These are phyloP conservation scores for Drosophila burlai DNA, from an alignment of 1,140 invertebrate species.

Conservation along the genomic window DNA sequence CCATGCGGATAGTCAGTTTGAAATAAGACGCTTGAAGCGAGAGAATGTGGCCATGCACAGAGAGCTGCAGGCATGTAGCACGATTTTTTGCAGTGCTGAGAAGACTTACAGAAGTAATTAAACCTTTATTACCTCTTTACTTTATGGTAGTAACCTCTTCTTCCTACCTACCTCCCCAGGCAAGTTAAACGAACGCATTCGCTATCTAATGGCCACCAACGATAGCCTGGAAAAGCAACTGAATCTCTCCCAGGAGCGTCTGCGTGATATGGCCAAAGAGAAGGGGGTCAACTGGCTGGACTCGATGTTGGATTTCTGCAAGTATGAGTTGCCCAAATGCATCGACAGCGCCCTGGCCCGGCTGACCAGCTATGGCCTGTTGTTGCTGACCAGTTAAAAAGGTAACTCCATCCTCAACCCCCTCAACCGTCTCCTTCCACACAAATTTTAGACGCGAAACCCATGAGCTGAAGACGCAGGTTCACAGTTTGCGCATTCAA, in stretches of 20 bases:
- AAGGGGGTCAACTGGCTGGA: slow-evolving; percentile 80
- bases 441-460: slow-evolving; percentile 80
- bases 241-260: slow-evolving; percentile 58
- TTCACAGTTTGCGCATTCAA: slow-evolving; percentile 73
- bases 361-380: slow-evolving; percentile 57
- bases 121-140: not conserved
- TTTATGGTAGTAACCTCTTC: not conserved
- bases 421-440: slow-evolving; percentile 20
- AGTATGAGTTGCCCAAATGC: slow-evolving; percentile 75
- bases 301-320: slow-evolving; percentile 84
- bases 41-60: slow-evolving; percentile 84
- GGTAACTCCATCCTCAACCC: slow-evolving; percentile 16
- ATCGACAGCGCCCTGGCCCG: slow-evolving; percentile 53
- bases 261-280: slow-evolving; percentile 73
- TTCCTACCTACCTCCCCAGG: slow-evolving; percentile 26
- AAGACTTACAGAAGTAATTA: slow-evolving; percentile 72
- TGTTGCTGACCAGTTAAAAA: slow-evolving; percentile 54
- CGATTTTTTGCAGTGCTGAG: slow-evolving; percentile 81
- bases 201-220: slow-evolving; percentile 64
- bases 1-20: slow-evolving; percentile 79
- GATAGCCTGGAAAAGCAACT: slow-evolving; percentile 67
- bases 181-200: slow-evolving; percentile 80
- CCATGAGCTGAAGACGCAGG: slow-evolving; percentile 76
- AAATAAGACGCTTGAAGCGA: slow-evolving; percentile 85
- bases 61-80: slow-evolving; percentile 75